Base-by-base conservation (phyloP, 2,113 vertebrate species). In the Notarius quadriscutis region DNA sequence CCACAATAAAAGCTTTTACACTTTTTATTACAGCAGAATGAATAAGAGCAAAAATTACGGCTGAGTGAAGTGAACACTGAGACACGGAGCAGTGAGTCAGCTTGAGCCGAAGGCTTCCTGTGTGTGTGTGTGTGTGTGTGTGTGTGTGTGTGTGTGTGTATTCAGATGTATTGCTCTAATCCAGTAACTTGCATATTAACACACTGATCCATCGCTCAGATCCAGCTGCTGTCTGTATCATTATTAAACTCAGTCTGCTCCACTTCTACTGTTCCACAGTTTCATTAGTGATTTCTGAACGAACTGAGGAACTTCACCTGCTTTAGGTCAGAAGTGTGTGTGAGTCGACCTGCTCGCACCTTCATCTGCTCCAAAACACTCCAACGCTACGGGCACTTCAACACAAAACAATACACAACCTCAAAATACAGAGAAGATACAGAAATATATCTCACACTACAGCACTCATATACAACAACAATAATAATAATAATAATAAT, bases 111-210 rank as follows among this genome's bases (percentile, higher is more conserved):
- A 75, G 72, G 72, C 41, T 78, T 7, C 55, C 12, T 65, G 22
- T 81, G 79, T 62, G 79, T 81, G 15, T 62, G 57, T 81, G 79
- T 81, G 57, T 81, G 80, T 81, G 58, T 63, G 57, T 62, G 57
- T 62, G 34, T 83, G 81, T 65, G 34, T 65, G 30, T 30, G 81
- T 65, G 34, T 65, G 30, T 30, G 30, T 30, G 34, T 65, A 69
- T 69, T 30, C 15, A 12, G n/a, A 69, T 30, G 63, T 30, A 69
- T 0, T 71, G 27, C 48, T 50, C 71, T 48, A 48, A 74, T 74
- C 48, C 27, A 71, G 14, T 22, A 71, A 71, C 5, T 5, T 7
- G 7, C 34, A 74, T 41, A 8, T 71, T 71, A 71, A 71, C 30
- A 71, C 34, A 48, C 34, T 48, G 71, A 71, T 50, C 41, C 30